These are phyloP conservation scores for Bhutanitis thaidina DNA, from an alignment of 2,888 invertebrate genomes.

Conservation along the genomic window DNA sequence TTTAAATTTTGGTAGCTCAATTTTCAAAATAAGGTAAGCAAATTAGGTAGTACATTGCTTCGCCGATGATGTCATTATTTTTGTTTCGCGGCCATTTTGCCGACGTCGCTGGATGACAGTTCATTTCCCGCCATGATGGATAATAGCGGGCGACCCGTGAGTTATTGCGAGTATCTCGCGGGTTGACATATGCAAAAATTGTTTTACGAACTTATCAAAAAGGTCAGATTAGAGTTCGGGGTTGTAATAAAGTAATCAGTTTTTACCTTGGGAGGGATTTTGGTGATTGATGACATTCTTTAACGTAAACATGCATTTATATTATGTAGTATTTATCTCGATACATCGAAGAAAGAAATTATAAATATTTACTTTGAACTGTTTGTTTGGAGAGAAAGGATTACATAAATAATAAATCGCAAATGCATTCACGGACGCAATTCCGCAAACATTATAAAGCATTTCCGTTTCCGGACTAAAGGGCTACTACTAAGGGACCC, in stretches of 20 bases:
- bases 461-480: slow-evolving; percentile 36
- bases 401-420: neutral
- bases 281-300: slow-evolving; percentile 31
- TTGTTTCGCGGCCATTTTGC: slow-evolving; percentile 60
- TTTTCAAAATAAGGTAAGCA: slow-evolving; percentile 15
- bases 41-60: slow-evolving; percentile 21
- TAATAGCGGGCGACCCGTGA: slow-evolving; percentile 55
- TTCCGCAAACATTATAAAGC: slow-evolving; percentile 30
- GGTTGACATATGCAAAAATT: slow-evolving; percentile 79
- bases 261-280: slow-evolving; percentile 27
- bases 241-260: slow-evolving; percentile 56
- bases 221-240: slow-evolving; percentile 55
- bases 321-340: too few species aligned
- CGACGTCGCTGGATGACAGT: slow-evolving; percentile 60
- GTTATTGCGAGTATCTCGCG: slow-evolving; percentile 58
- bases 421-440: slow-evolving; percentile 22
- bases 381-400: too few species aligned
- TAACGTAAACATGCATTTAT: slow-evolving; percentile 1
- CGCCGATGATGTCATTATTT: slow-evolving; percentile 43
- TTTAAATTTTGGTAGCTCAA: too few species aligned
- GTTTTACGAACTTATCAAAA: slow-evolving; percentile 70
- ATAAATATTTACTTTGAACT: too few species aligned
- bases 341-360: too few species aligned
- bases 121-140: slow-evolving; percentile 76
- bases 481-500: slow-evolving; percentile 35